Evolutionary conservation across 1,140 invertebrate species (phyloP), one percentile per base, ranked within the genome.

Genomic region (Drosophila equinoxialis): DNA sequence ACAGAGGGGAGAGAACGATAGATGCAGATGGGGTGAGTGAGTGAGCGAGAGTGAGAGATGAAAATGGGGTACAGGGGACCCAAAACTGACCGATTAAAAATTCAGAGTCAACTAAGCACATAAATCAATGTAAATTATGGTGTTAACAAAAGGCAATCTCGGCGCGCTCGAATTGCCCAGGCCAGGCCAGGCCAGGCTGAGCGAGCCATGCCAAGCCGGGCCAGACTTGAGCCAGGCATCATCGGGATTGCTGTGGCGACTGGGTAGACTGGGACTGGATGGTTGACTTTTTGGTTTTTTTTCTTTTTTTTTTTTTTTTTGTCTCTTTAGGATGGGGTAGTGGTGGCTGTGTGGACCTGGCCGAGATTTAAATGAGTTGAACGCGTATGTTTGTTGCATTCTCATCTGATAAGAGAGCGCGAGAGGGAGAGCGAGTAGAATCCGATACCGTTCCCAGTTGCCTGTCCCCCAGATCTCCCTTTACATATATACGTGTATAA

Each of bases 111-210:
- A 87, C 83, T 86, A 83, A 86, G 80, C 85, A 90, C 85, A 89
- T 89, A 89, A 89, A 89, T 89, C 85, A 89, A 90, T 89, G 85
- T 89, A 89, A 89, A 89, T 89, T 89, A 89, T 89, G 85, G 85
- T 89, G 85, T 89, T 89, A 89, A 89, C 85, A 89, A 89, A 89
- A 89, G 85, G 85, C 85, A 69, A 81, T 71, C 85, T 71, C 73
- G 55, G 72, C 73, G 78, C 79, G 71, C 67, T 81, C 78, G 78
- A 68, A 74, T 74, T 67, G 75, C 80, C 45, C 45, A 51, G 45
- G n/a, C 45, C 45, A 20, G 17, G 45, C 14, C 81, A 69, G 77
- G 71, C 59, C 68, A 55, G 42, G 33, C 42, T 30, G 58, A 54
- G 66, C 64, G 45, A 11, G 35, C 10, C 35, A 10, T 37, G 35